Base-by-base conservation (phyloP, 2,797 vertebrate genomes). In the Coracias cyanogaster region DNA sequence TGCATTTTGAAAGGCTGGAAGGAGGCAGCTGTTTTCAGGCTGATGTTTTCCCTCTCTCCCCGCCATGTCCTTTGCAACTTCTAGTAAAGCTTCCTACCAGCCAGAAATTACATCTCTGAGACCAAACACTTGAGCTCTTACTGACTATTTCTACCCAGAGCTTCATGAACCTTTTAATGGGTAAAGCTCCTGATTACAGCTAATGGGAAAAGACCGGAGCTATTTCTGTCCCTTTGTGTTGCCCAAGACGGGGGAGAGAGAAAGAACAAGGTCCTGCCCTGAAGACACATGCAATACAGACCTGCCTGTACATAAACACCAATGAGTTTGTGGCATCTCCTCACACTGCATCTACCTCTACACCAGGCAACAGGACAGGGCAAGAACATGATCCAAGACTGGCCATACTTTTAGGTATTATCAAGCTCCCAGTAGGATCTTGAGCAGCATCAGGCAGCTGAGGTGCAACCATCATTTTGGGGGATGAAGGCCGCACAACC, bases 61-160 rank as follows among this genome's bases (percentile, higher is more conserved):
- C 8, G 25, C n/a, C 15, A 10, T 12, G 35, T 66, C 41, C 80
- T 35, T 58, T 64, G 26, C 15, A 74, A 60, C 2, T 80, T 73
- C 37, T 78, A 39, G 10, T 25, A 60, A 48, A 93, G 10, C 43
- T 92, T 94, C 57, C 69, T 78, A 0, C 12, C 21, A n/a, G 83
- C 35, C 65, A 89, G 70, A 41, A 94, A 90, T 88, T 29, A 48
- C 86, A 51, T 55, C 81, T 83, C 72, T 10, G 83, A 78, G 91
- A 82, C 52, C 69, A 55, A 78, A 54, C 26, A 3, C 22, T 69
- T 1, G 0, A 74, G 72, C 62, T 79, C 55, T 81, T 89, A 64
- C 61, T 31, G 39, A 35, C 3, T 60, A 51, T 93, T 95, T 62
- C 72, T 51, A 48, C 5, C 83, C 61, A 48, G 91, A 26, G 80